phyloP scores from a whole-genome alignment of 2,888 invertebrate genomes.

The Diarsia mendica region DNA sequence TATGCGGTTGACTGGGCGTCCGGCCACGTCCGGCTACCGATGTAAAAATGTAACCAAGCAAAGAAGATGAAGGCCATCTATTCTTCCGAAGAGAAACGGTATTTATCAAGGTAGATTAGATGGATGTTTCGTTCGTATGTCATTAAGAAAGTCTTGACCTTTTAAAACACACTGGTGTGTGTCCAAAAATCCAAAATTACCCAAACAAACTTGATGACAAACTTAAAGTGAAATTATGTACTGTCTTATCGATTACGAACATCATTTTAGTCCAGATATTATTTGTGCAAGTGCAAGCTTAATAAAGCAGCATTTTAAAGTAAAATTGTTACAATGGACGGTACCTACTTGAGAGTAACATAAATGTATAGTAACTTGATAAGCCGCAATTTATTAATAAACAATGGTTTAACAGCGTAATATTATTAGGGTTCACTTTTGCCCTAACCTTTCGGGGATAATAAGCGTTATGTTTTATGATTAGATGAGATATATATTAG shows the following conservation, averaged over 20 bases:
- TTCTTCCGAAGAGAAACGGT: slow-evolving; percentile 8
- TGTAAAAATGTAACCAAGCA: background rate
- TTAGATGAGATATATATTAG: background rate
- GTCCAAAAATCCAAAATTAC: background rate
- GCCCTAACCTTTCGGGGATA: background rate
- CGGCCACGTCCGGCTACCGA: background rate
- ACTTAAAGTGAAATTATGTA: too few relatives aligned
- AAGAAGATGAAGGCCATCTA: background rate
- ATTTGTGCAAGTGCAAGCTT: background rate
- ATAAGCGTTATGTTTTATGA: background rate
- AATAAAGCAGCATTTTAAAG: background rate
- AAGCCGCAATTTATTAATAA: too few relatives aligned
- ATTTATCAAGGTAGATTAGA: background rate
- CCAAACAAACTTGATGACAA: background rate
- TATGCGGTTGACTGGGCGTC: background rate
- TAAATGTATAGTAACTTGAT: background rate
- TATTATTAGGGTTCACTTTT: background rate
- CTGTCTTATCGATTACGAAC: too few relatives aligned
- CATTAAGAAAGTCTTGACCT: background rate
- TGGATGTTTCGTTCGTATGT: background rate
- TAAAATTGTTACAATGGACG: background rate
- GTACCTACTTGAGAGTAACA: background rate
- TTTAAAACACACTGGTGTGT: background rate
- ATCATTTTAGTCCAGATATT: background rate
- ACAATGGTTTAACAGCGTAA: background rate